These are phyloP conservation scores for Harpagoxenus sublaevis DNA, from an alignment of 2,888 invertebrate species.

Conservation along the genomic window DNA sequence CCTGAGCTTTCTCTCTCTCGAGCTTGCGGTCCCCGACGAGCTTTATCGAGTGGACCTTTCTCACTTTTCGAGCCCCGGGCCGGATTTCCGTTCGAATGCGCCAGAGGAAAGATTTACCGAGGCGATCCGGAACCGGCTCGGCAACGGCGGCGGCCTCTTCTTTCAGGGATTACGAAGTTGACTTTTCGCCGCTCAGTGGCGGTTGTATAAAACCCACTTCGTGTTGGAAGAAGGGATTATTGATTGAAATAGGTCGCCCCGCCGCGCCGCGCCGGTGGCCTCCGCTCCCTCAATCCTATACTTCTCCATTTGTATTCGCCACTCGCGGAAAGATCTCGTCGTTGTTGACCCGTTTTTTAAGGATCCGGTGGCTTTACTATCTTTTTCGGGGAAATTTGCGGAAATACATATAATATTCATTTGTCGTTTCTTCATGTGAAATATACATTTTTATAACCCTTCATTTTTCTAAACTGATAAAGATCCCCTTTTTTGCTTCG, in stretches of 20 bases:
- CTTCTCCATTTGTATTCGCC: constrained; percentile 41
- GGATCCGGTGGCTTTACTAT: not conserved
- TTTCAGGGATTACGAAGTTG: constrained; percentile 51
- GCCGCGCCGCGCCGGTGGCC: constrained; percentile 7
- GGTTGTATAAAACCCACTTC: constrained; percentile 51
- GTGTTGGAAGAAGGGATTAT: constrained; percentile 51
- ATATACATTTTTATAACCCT: constrained; percentile 3
- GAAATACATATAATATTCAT: not conserved
- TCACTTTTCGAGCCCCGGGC: constrained; percentile 41
- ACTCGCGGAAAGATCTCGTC: constrained; percentile 25
- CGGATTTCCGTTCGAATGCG: constrained; percentile 50
- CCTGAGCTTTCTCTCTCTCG: constrained; percentile 11
- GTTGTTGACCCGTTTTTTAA: constrained; percentile 38
- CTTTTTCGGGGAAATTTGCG: not conserved
- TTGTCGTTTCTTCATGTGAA: not conserved
- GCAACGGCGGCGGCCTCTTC: constrained; percentile 28
- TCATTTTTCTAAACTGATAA: constrained; percentile 7
- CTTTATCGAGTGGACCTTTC: constrained; percentile 58
- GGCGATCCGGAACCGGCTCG: constrained; percentile 45
- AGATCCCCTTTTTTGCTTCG: not conserved
- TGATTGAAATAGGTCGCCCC: constrained; percentile 52
- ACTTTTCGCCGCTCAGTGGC: constrained; percentile 49
- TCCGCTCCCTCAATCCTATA: constrained; percentile 19
- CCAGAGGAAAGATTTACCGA: constrained; percentile 49
- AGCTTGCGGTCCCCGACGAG: constrained; percentile 36